Conservation (phyloP, 2,797 vertebrate genomes). For the Paratrypauchen microcephalus region DNA sequence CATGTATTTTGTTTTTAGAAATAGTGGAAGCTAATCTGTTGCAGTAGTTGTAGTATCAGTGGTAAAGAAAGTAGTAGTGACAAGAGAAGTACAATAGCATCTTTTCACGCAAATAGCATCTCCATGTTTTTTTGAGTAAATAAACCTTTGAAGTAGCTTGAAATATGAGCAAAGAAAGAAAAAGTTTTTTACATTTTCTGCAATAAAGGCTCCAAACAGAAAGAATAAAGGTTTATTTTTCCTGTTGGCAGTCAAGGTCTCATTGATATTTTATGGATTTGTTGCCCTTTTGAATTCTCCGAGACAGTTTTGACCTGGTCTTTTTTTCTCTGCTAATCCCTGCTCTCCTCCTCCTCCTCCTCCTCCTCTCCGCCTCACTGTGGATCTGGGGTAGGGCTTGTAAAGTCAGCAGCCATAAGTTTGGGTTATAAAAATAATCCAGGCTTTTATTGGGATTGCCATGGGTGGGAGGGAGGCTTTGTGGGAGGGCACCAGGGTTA, state of each 20-base stretch:
- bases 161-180: conserved; percentile 20
- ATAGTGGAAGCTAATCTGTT: no score
- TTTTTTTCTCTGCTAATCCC: conserved; percentile 43
- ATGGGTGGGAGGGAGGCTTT: conserved; percentile 44
- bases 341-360: not conserved
- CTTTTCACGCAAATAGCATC: no score
- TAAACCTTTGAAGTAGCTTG: not conserved
- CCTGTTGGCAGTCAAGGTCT: conserved; percentile 66
- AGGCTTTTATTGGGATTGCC: conserved; percentile 75
- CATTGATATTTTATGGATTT: conserved; percentile 74
- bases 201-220: conserved; percentile 10
- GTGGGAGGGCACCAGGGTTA: conserved; percentile 43
- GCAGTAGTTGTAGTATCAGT: no score
- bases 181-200: conserved; percentile 17
- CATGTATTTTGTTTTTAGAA: no score
- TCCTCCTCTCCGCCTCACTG: conserved; percentile 32
- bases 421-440: conserved; percentile 79
- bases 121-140: no score
- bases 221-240: conserved; percentile 71
- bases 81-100: no score
- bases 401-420: conserved; percentile 73
- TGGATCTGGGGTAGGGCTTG: conserved; percentile 59
- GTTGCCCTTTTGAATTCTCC: conserved; percentile 60
- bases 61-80: no score
- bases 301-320: conserved; percentile 56